A percentile compares a stretch with the other conserved stretches of the same genome.
Evolutionary conservation across 92 coral and sea anemone species (phyloP).

Genomic region (Actinernus sp.): DNA sequence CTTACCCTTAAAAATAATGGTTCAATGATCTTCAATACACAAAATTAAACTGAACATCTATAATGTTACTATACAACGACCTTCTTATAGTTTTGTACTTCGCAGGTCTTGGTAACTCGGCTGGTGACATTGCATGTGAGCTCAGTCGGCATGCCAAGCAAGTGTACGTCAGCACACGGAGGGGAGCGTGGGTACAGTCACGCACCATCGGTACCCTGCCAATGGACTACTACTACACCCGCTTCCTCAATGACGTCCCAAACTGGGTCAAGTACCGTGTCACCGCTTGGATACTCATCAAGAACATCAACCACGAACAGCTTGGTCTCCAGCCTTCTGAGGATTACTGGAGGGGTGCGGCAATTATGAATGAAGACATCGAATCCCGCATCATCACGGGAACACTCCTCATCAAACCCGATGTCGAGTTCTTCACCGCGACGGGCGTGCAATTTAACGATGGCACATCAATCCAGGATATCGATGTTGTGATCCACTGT

Average conservation of each 20-base stretch:
- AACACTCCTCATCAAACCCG: constrained; percentile 48
- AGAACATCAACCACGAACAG: constrained; percentile 60
- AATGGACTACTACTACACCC: constrained; percentile 51
- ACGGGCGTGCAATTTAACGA: constrained; percentile 60
- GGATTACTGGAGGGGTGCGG: constrained; percentile 49
- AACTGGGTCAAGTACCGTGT: constrained; percentile 26
- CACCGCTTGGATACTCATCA: constrained; percentile 15
- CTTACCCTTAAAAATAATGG: too few relatives aligned
- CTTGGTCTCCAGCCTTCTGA: constrained; percentile 60
- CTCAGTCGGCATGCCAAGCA: constrained; percentile 74
- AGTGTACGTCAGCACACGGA: constrained; percentile 77
- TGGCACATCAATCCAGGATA: constrained; percentile 36
- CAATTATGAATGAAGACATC: constrained; percentile 64
- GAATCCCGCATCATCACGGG: constrained; percentile 69
- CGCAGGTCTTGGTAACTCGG: constrained; percentile 85
- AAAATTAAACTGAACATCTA: too few relatives aligned
- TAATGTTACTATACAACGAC: too few relatives aligned
- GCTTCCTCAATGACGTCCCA: constrained; percentile 61
- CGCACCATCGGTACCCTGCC: constrained; percentile 65
- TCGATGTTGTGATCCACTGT: constrained; percentile 70
- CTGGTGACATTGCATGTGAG: constrained; percentile 78
- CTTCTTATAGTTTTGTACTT: too few relatives aligned
- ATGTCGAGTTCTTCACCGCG: constrained; percentile 47
- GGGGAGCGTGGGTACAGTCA: constrained; percentile 80
- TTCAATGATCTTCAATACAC: too few relatives aligned